Evolutionary conservation across 2,797 vertebrate species (phyloP).

Genomic region (Diplodus puntazzo): DNA sequence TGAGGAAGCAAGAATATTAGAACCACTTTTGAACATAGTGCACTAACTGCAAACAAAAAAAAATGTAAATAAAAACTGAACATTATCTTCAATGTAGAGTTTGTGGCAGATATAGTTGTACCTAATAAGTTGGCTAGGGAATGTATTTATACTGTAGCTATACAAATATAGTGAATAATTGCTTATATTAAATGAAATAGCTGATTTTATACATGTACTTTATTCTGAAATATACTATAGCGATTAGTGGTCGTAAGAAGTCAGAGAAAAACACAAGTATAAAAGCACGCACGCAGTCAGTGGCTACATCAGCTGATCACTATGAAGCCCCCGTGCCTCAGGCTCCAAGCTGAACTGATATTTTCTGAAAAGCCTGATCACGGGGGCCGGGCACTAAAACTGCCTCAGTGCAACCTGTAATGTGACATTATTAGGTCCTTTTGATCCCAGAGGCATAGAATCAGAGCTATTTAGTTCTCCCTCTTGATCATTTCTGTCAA

Average conservation of each 20-base stretch:
- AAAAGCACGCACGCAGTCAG: slow-evolving; percentile 28
- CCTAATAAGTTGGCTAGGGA: too few species aligned
- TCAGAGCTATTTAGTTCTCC: slow-evolving; percentile 76
- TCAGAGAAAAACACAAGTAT: slow-evolving; percentile 13
- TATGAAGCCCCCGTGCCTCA: slow-evolving; percentile 23
- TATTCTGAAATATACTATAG: not conserved
- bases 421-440: slow-evolving; percentile 79
- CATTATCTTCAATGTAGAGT: too few species aligned
- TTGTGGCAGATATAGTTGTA: too few species aligned
- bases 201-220: not conserved
- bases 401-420: slow-evolving; percentile 81
- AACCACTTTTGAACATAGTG: too few species aligned
- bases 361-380: slow-evolving; percentile 71
- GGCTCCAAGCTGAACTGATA: slow-evolving; percentile 56
- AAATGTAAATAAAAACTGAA: too few species aligned
- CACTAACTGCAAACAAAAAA: too few species aligned
- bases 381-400: slow-evolving; percentile 73
- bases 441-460: slow-evolving; percentile 81
- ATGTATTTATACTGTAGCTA: too few species aligned
- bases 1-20: too few species aligned
- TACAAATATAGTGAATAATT: not conserved
- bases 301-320: slow-evolving; percentile 59
- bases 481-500: slow-evolving; percentile 81
- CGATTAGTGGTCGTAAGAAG: slow-evolving; percentile 19
- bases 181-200: not conserved